Evolutionary conservation across 2,797 vertebrate species (phyloP), one percentile per base, ranked within the genome.

Genomic region (Acanthopagrus latus): DNA sequence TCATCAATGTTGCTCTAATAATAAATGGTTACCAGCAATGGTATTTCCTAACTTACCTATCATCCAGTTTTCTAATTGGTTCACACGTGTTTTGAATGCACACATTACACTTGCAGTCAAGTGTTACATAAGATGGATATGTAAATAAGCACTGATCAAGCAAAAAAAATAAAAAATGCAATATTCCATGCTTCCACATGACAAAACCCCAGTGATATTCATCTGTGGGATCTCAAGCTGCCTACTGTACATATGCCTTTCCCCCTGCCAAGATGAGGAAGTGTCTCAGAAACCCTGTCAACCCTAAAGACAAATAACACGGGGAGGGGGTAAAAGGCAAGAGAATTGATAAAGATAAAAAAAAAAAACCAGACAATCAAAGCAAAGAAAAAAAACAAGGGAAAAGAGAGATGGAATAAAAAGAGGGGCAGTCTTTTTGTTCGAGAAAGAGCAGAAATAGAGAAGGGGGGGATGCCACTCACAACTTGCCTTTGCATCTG

Each of bases 401-500:
- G 59, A 57, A 64, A 64, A 52, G 63, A 71, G 77, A 86, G 88
- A 86, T 70, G 83, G 78, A 79, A 68, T 70, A 82, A 88, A 81
- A 71, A 52, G 67, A 72, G 83, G 58, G 71, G 23, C n/a, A 83
- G 79, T 62, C 60, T 82, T 88, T 85, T 80, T 88, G 78, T 69
- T 80, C 47, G 85, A 87, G 79, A 88, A 80, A 75, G 81, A 80
- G 80, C 75, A 84, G 77, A 79, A 82, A 84, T 78, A 70, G 65
- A 64, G 76, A 80, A 54, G 82, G 64, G 82, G 81, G 83, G 73
- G 47, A 77, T 63, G 78, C 81, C 90, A 90, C 90, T 91, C 92
- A 88, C 88, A 87, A 92, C 86, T 88, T 91, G 89, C 89, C 91
- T 93, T 92, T 94, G 90, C 89, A 90, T 92, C 81, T 62, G 89